Evolutionary conservation across 2,113 vertebrate genomes (phyloP), one percentile per base, ranked within the genome.

Genomic region (Platichthys stellatus): DNA sequence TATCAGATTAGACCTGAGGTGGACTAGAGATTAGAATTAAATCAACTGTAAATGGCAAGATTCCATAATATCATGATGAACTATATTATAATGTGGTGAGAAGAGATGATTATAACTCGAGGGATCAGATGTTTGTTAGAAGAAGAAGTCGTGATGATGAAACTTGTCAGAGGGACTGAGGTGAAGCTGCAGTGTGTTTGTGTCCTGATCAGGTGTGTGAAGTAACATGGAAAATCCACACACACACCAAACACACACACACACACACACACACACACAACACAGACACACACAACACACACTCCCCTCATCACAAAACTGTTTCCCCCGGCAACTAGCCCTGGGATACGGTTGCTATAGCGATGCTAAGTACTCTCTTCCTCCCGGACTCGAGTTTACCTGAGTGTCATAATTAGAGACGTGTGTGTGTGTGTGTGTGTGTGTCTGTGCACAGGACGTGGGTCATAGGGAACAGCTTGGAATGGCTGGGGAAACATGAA

Each of bases 321-420:
- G 81, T 88, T 85, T 95, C 94, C 92, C 92, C 85, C 84, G 86
- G 93, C 94, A 95, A 94, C 92, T 67, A 57, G 89, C 92, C 83
- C 91, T 92, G 87, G 84, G 93, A 92, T 92, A 94, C 88, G 57
- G 95, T 96, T 96, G 92, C 94, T 93, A 96, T 95, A 91, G 95
- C 79, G 88, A 95, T 92, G 91, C 92, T 93, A 94, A 90, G 90
- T 93, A 90, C 89, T 92, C 92, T 92, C 93, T 90, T 94, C 92
- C 91, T 92, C 82, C 83, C 63, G 66, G 90, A 93, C 90, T 85
- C 81, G 20, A 81, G 77, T 89, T 88, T 88, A 90, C 86, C 86
- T 91, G 87, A 81, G 78, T 77, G 83, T 88, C 84, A 81, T 90
- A 85, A 85, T 90, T 86, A 80, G 82, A 78, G 67, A 40, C 28